These are phyloP conservation scores for Symphodus melops DNA, from an alignment of 2,113 vertebrate species.

Conservation along the genomic window DNA sequence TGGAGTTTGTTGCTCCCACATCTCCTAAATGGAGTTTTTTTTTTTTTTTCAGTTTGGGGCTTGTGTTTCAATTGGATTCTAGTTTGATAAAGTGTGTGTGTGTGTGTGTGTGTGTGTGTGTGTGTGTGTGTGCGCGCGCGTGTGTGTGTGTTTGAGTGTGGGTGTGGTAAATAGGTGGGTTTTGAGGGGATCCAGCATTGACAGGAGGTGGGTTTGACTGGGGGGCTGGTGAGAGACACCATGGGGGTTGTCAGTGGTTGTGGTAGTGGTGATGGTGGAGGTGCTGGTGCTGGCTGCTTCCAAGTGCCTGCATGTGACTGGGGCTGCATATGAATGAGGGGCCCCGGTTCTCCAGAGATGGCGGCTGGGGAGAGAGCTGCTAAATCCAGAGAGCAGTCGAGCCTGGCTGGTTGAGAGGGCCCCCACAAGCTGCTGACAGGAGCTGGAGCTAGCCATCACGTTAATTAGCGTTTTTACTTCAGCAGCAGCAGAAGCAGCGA, in stretches of 20 bases:
- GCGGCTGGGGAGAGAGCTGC: conserved; percentile 74
- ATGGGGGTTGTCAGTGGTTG: conserved; percentile 59
- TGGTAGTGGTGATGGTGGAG: conserved; percentile 45
- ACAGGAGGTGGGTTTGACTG: conserved; percentile 63
- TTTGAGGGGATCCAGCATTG: conserved; percentile 48
- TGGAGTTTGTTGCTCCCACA: conserved; percentile 70
- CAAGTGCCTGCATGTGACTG: conserved; percentile 74
- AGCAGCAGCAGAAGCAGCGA: conserved; percentile 73
- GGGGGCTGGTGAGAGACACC: conserved; percentile 72
- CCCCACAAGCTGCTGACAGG: conserved; percentile 84
- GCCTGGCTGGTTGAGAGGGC: conserved; percentile 78
- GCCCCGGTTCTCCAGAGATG: conserved; percentile 80
- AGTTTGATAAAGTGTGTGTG: conserved; percentile 44
- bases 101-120: conserved; percentile 1
- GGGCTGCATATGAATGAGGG: conserved; percentile 83
- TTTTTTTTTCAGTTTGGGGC: conserved; percentile 23
- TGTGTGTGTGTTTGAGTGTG: neutral
- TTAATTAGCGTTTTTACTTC: conserved; percentile 83
- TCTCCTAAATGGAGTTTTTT: conserved; percentile 66
- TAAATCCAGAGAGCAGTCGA: conserved; percentile 76
- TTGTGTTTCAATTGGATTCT: conserved; percentile 36
- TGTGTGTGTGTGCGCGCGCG: too few relatives aligned
- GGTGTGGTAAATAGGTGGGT: conserved; percentile 30
- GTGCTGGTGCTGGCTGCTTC: conserved; percentile 76
- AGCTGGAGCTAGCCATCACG: conserved; percentile 81